phyloP scores from a whole-genome alignment of 2,888 invertebrate species.

The Eulithis prunata region DNA sequence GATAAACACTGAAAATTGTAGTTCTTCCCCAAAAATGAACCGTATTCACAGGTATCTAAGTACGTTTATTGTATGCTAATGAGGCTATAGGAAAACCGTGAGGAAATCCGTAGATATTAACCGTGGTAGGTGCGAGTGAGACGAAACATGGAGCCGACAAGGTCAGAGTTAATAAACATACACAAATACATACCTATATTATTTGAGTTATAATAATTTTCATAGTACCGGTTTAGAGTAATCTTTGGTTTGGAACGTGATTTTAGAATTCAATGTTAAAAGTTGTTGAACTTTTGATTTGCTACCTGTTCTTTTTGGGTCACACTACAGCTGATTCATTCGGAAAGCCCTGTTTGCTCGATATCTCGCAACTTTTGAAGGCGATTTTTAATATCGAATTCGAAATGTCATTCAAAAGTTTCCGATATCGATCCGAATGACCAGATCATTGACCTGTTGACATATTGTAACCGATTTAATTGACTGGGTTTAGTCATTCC shows the following conservation, averaged over 20 bases:
- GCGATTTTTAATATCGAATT: no score
- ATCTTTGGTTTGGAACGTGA: slow-evolving; percentile 8
- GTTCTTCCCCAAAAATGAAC: slow-evolving; percentile 49
- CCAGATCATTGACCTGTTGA: no score
- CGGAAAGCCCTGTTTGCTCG: no score
- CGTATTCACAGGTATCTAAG: slow-evolving; percentile 47
- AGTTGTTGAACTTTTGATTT: slow-evolving; percentile 13
- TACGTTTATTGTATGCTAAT: slow-evolving; percentile 47
- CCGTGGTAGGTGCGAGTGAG: slow-evolving; percentile 60
- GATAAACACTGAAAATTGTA: slow-evolving; percentile 71
- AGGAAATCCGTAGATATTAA: slow-evolving; percentile 63
- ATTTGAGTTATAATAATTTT: slow-evolving; percentile 39
- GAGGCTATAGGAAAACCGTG: slow-evolving; percentile 68
- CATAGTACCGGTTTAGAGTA: slow-evolving; percentile 31
- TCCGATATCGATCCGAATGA: no score
- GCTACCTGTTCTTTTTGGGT: slow-evolving; percentile 12
- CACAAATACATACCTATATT: slow-evolving; percentile 37
- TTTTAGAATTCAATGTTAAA: not conserved
- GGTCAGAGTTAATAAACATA: slow-evolving; percentile 72
- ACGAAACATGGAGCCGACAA: slow-evolving; percentile 56
- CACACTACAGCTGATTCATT: not conserved
- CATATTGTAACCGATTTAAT: no score
- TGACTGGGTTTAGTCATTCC: no score
- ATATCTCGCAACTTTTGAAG: no score
- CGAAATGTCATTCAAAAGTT: no score